Percentiles rank a stretch among this genome's conserved stretches.
Evolutionary conservation across 2,888 invertebrate genomes (phyloP).

Genomic region (Nymphalis c-album): DNA sequence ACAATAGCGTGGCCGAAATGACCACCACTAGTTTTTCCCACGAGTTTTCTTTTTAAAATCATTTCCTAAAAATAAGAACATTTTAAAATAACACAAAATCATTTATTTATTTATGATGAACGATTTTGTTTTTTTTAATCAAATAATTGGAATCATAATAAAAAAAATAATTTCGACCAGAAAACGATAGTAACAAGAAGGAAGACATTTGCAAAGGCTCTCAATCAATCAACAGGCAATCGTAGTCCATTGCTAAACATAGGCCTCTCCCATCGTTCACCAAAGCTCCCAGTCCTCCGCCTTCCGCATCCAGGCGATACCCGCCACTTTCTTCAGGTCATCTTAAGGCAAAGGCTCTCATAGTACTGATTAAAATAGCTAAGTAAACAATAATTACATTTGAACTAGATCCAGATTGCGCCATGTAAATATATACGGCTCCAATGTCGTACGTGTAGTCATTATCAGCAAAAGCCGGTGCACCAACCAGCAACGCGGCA

Average conservation of each 20-base stretch:
- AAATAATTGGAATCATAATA: too few relatives aligned
- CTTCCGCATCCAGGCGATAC: too few relatives aligned
- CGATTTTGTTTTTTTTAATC: too few relatives aligned
- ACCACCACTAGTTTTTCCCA: constrained; percentile 39
- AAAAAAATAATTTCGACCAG: too few relatives aligned
- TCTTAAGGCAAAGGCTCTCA: neutral
- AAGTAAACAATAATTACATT: constrained; percentile 26
- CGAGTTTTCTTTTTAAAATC: constrained; percentile 31
- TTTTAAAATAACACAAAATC: neutral
- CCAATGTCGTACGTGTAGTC: constrained; percentile 69
- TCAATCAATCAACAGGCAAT: too few relatives aligned
- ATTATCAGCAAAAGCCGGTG: constrained; percentile 68
- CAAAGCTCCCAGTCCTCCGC: too few relatives aligned
- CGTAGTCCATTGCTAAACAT: too few relatives aligned
- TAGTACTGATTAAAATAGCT: neutral
- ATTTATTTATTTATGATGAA: too few relatives aligned
- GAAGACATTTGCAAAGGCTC: neutral
- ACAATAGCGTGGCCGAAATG: constrained; percentile 49
- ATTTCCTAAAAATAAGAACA: constrained; percentile 33
- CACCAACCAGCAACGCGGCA: constrained; percentile 82
- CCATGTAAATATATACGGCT: constrained; percentile 76
- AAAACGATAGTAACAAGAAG: too few relatives aligned
- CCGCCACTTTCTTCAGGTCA: neutral
- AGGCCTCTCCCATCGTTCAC: too few relatives aligned
- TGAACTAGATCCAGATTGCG: constrained; percentile 20